phyloP scores from a whole-genome alignment of 1,140 invertebrate genomes.

The Drosophila pachea region DNA sequence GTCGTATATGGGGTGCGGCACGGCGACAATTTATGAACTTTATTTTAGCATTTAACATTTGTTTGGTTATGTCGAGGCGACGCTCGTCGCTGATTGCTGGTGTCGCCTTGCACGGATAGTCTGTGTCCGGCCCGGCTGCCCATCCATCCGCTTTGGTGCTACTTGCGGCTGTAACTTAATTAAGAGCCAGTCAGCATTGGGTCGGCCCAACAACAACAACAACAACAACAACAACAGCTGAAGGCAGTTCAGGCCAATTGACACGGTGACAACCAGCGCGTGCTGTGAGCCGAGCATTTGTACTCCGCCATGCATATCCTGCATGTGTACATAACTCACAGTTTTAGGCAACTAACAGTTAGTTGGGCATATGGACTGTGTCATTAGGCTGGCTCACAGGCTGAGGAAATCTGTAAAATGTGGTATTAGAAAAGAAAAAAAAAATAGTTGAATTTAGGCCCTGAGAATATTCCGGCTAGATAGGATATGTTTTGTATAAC shows the following conservation, averaged over 20 bases:
- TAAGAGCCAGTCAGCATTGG: slow-evolving; percentile 45
- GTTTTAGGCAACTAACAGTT: slow-evolving; percentile 5
- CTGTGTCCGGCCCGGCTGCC: slow-evolving; percentile 21
- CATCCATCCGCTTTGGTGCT: neutral
- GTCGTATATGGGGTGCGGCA: slow-evolving; percentile 56
- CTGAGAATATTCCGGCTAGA: too few species aligned
- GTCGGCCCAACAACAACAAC: slow-evolving; percentile 32
- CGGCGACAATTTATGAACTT: slow-evolving; percentile 70
- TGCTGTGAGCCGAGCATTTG: slow-evolving; percentile 15
- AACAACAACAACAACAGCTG: slow-evolving; percentile 6
- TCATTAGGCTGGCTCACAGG: neutral
- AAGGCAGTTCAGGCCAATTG: slow-evolving; percentile 57
- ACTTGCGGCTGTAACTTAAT: slow-evolving; percentile 66
- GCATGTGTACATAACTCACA: slow-evolving; percentile 62
- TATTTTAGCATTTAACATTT: slow-evolving; percentile 68
- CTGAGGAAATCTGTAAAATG: neutral
- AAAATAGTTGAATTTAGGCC: too few species aligned
- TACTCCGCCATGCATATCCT: slow-evolving; percentile 29
- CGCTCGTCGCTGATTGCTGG: slow-evolving; percentile 60
- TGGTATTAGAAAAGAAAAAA: too few species aligned
- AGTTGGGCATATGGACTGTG: neutral
- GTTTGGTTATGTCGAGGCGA: slow-evolving; percentile 45
- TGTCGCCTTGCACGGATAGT: slow-evolving; percentile 75
- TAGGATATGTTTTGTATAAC: too few species aligned
- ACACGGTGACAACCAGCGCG: slow-evolving; percentile 68